These are phyloP conservation scores for Hydrocynus forskahlii DNA, from an alignment of 2,797 vertebrate species.

Conservation along the genomic window DNA sequence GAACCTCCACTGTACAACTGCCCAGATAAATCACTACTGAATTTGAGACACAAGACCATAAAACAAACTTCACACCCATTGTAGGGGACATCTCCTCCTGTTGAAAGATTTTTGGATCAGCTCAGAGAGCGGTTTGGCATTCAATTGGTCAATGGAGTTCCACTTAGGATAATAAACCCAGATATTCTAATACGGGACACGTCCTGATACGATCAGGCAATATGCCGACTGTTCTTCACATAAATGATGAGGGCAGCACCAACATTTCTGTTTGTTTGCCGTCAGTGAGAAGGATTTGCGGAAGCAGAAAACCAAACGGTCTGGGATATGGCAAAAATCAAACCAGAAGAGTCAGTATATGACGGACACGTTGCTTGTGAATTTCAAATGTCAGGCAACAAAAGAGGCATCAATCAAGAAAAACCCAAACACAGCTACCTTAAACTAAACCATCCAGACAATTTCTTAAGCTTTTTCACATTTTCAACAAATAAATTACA, in stretches of 20 bases:
- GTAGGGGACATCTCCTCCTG: too few species aligned
- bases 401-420: neutral
- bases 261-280: neutral
- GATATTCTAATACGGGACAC: neutral
- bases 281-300: neutral
- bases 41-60: too few species aligned
- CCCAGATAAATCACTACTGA: neutral
- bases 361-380: neutral
- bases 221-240: neutral
- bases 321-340: neutral
- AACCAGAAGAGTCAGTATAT: neutral
- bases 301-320: neutral
- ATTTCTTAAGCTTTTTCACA: too few species aligned
- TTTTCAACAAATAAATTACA: too few species aligned
- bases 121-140: too few species aligned
- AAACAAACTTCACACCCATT: too few species aligned
- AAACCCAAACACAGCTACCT: neutral
- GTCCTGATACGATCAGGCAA: slow-evolving; percentile 6
- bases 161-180: too few species aligned
- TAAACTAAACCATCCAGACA: neutral
- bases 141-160: neutral
- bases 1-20: neutral
- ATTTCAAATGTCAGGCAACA: neutral
- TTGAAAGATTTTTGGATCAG: too few species aligned
- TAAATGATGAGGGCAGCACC: neutral